Evolutionary conservation across 2,888 invertebrate genomes (phyloP), one percentile per base, ranked within the genome.

Genomic region (Heliconius charithonia): DNA sequence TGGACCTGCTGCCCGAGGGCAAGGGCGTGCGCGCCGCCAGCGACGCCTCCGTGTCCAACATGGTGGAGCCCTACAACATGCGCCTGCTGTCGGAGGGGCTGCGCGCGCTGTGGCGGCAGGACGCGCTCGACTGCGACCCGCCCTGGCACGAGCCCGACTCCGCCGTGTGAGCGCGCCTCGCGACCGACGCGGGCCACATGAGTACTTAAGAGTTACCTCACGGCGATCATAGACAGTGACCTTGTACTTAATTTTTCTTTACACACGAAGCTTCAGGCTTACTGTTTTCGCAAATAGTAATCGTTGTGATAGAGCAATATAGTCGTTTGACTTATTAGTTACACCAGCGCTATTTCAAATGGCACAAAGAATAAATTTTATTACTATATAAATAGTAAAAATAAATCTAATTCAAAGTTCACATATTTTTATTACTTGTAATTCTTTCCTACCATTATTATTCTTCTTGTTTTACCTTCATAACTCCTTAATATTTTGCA

Each of bases 91-190:
- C 92, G 78, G 93, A 93, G 80, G 85, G 88, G 78, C 84, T 88
- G 79, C 91, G 94, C 80, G 87, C 87, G 75, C 91, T 95, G 83
- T 95, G 95, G 95, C 90, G 95, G 1, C 95, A 95, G 88, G 93
- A 95, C 89, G 95, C 95, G 81, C 86, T 95, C 71, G 94, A 94
- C 87, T 80, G 92, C 77, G 91, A 86, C 84, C 93, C 94, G 86
- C 94, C 94, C 63, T 94, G 94, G 94, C 93, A 92, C 85, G 92
- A 93, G 84, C 93, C 95, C 29, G 95, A 95, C 88, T 94, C 94
- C 9, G 91, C 93, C 76, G 95, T 95, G 67, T 95, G 94, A 93
- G 56, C 67, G 37, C 76, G 19, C 27, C n/a, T 45, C 32, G 22
- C 41, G 41, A 32, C 13, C 10, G 27, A n/a, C n/a, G n/a, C n/a